These are phyloP conservation scores for Misgurnus mizolepis DNA, from an alignment of 2,113 vertebrate species.

Conservation along the genomic window DNA sequence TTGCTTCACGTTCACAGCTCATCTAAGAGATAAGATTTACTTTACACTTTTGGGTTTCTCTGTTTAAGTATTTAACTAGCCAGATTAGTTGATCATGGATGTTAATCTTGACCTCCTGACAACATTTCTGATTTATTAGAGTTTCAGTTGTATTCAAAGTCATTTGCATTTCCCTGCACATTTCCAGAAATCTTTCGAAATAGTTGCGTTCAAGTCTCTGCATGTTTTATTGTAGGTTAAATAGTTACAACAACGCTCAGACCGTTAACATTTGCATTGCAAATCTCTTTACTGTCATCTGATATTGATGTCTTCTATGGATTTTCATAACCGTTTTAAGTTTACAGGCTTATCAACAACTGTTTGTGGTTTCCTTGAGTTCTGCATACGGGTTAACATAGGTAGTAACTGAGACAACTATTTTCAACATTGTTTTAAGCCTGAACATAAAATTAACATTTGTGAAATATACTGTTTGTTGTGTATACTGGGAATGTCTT, in stretches of 20 bases:
- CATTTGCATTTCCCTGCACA: slow-evolving; percentile 8
- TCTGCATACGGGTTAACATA: no score
- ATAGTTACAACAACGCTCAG: not conserved
- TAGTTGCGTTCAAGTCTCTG: slow-evolving; percentile 18
- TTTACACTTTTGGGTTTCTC: not conserved
- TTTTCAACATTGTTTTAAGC: no score
- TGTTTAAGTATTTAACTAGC: not conserved
- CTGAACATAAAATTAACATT: no score
- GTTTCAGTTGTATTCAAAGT: slow-evolving; percentile 28
- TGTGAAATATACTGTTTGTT: no score
- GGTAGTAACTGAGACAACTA: no score
- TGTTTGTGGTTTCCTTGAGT: slow-evolving; percentile 38
- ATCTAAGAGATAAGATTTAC: not conserved
- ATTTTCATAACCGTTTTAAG: slow-evolving; percentile 38
- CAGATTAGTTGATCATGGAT: not conserved
- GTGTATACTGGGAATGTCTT: no score
- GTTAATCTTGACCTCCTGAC: slow-evolving; percentile 1
- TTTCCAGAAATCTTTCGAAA: slow-evolving; percentile 9
- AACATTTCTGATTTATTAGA: not conserved
- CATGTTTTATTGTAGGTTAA: slow-evolving; percentile 10
- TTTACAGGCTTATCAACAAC: slow-evolving; percentile 29
- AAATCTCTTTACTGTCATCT: slow-evolving; percentile 45
- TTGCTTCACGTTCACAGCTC: not conserved
- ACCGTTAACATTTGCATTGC: slow-evolving; percentile 56
- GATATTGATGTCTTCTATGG: slow-evolving; percentile 7